Evolutionary conservation across 2,797 vertebrate species (phyloP), one percentile per base, ranked within the genome.

Genomic region (Molossus molossus): DNA sequence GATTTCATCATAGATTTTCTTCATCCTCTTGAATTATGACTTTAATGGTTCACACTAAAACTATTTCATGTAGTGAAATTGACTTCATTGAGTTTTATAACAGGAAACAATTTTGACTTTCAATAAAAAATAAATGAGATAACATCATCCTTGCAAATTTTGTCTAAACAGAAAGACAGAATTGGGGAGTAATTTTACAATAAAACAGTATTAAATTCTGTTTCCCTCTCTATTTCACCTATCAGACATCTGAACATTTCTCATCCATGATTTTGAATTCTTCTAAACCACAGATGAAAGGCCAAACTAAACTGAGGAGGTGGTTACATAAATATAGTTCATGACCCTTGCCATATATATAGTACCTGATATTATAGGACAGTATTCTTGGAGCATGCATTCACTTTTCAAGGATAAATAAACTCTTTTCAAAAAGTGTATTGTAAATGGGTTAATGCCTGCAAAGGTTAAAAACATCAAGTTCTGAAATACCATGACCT

Each of bases 401-500:
- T 50, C 58, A 64, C 91, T 90, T 93, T 96, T 83, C 10, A 95
- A 96, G 79, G 95, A 98, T 98, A 98, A 98, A 98, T 98, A 97
- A 97, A 97, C 89, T 84, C 76, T 96, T 60, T 92, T 87, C 96
- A 97, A 96, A 96, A 98, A 98, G 97, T 7, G 2, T 96, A 96
- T 97, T 97, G 94, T 87, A 90, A 97, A 77, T 98, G 94, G 86
- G 96, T 98, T 98, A 98, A 97, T 97, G 97, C 90, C 89, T 95
- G 94, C 93, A 98, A 98, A 98, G 98, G 98, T 98, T 98, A 98
- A 98, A 98, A 98, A 95, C 97, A 98, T 98, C 97, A 98, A 96
- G 98, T 97, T 98, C 97, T 98, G 97, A 98, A 98, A 98, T 98
- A 98, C 96, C 98, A 98, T 95, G 97, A 97, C 98, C 98, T 98